Conservation (phyloP, 2,888 invertebrate species). For the Philopedon plagiatum region DNA sequence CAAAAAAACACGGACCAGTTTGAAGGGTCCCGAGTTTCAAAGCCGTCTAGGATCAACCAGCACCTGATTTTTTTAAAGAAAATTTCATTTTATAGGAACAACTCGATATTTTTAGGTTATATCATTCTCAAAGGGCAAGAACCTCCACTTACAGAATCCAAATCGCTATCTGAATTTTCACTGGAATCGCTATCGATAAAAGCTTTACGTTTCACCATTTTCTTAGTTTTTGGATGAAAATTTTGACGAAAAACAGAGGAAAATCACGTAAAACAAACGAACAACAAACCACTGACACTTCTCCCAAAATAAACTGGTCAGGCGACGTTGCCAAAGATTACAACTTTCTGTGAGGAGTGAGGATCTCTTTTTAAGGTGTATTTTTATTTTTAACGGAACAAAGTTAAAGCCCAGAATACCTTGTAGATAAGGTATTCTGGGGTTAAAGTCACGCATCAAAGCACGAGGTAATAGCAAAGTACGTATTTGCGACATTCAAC, state of each 20-base stretch:
- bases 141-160: constrained; percentile 79
- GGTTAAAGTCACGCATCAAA: too few species aligned
- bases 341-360: neutral
- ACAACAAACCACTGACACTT: constrained; percentile 15
- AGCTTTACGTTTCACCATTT: constrained; percentile 88
- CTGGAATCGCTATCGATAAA: constrained; percentile 88
- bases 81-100: too few species aligned
- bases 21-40: neutral
- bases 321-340: neutral
- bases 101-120: constrained; percentile 17
- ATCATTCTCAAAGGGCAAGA: neutral
- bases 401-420: too few species aligned
- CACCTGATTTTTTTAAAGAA: constrained; percentile 7
- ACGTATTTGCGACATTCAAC: too few species aligned
- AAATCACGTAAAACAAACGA: constrained; percentile 32
- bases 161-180: constrained; percentile 84
- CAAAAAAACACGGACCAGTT: neutral
- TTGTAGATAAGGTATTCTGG: too few species aligned
- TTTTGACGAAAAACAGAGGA: constrained; percentile 15
- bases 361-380: neutral
- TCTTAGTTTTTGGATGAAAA: constrained; percentile 44
- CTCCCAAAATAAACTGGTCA: neutral
- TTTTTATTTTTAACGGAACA: too few species aligned
- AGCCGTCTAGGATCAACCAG: constrained; percentile 2
- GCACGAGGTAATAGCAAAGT: too few species aligned